phyloP scores from a whole-genome alignment of 2,888 invertebrate genomes.

The Drosophila hamatofila region DNA sequence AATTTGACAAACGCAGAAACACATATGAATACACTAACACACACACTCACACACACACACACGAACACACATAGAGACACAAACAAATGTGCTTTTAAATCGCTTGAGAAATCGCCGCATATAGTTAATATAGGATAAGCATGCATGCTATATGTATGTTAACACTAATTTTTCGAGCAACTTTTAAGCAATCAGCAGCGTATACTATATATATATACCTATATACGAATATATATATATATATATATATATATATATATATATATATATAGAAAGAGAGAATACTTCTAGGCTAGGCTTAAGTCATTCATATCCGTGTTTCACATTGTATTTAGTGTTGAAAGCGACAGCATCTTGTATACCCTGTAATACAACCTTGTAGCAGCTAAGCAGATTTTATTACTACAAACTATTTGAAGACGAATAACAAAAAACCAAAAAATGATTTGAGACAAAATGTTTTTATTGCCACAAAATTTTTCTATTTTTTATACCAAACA shows the following conservation, averaged over 20 bases:
- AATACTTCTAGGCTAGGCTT: constrained; percentile 29
- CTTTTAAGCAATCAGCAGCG: constrained; percentile 76
- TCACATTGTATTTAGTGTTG: constrained; percentile 56
- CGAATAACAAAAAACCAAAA: constrained; percentile 17
- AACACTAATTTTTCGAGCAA: constrained; percentile 78
- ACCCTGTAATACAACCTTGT: constrained; percentile 52
- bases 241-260: constrained; percentile 17
- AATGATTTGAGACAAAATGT: constrained; percentile 61
- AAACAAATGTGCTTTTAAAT: constrained; percentile 72
- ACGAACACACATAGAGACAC: constrained; percentile 19
- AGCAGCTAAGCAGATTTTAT: constrained; percentile 69
- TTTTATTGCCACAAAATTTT: constrained; percentile 81
- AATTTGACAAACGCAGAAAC: constrained; percentile 20
- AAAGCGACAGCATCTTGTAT: constrained; percentile 53
- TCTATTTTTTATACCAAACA: constrained; percentile 85
- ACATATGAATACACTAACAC: constrained; percentile 12
- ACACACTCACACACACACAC: constrained; percentile 11
- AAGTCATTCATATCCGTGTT: constrained; percentile 65
- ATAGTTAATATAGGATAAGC: constrained; percentile 35
- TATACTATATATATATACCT: constrained; percentile 48
- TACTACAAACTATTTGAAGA: constrained; percentile 58
- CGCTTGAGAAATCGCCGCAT: constrained; percentile 71
- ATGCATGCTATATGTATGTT: constrained; percentile 35
- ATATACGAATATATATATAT: constrained; percentile 23
- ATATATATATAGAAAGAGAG: constrained; percentile 29